Evolutionary conservation across 2,888 invertebrate genomes (phyloP), one percentile per base, ranked within the genome.

Genomic region (Mechanitis mazaeus): DNA sequence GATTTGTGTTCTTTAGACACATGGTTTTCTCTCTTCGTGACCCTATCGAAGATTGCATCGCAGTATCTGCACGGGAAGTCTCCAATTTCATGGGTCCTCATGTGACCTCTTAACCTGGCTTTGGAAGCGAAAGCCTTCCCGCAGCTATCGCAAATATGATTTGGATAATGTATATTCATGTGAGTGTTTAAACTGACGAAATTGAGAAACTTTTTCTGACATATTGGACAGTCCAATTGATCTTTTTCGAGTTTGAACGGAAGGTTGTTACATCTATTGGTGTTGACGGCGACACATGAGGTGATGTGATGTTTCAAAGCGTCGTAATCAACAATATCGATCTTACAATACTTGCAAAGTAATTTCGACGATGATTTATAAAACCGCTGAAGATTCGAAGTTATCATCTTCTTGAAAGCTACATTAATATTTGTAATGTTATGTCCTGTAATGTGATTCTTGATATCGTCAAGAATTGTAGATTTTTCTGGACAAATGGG

Each of bases 71-170:
- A 90, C 0, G 85, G 80, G 3, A 90, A 90, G n/a, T 72, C 76
- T 0, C 90, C 91, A 1, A 90, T 81, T 63, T 91, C 91, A 57
- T 92, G 92, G 0, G 90, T 91, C 42, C 91, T 70, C 78, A 91
- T 84, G 61, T 92, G 92, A 0, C 91, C 91, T 11, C 87, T 65
- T 0, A 92, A 65, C 0, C 91, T 73, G 0, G 91, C 87, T 63
- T 85, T 86, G 0, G 91, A 91, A 1, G 91, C 91, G 63, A 91
- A 91, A 0, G 89, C 90, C 59, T 92, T 92, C 0, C 90, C 90
- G 62, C 92, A 92, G 66, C 80, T 87, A 60, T 90, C 87, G 60
- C 92, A 92, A 0, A 90, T 88, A 64, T 90, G 87, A 56, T 89
- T 85, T 0, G 89, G 89, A 45, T 88, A 91, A 11, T 92, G 91